These are phyloP conservation scores for Latrodectus elegans DNA, from an alignment of 2,888 invertebrate genomes.

Conservation along the genomic window DNA sequence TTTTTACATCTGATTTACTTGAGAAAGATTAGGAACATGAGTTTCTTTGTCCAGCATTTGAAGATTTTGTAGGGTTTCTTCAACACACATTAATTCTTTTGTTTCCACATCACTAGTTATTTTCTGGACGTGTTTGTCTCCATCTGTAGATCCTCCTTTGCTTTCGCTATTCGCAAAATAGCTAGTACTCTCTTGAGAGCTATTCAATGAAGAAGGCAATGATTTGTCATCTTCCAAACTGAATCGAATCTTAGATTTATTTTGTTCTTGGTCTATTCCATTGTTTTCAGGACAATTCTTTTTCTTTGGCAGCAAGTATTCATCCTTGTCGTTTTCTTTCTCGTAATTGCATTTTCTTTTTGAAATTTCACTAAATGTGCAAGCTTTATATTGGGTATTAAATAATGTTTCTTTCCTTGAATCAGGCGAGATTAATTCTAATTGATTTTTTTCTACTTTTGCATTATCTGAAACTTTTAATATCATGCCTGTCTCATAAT, in stretches of 20 bases:
- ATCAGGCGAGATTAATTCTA: not conserved
- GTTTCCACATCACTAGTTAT: not conserved
- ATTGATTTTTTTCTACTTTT: not conserved
- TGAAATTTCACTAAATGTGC: slow-evolving; percentile 8
- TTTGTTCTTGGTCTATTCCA: not conserved
- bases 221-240: slow-evolving; percentile 12
- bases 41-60: slow-evolving; percentile 12
- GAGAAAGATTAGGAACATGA: too few relatives aligned
- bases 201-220: slow-evolving; percentile 20
- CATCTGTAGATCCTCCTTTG: not conserved
- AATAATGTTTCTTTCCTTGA: not conserved
- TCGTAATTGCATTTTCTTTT: slow-evolving; percentile 5
- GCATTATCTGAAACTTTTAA: too few relatives aligned
- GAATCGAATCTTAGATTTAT: not conserved
- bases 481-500: too few relatives aligned
- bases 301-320: not conserved
- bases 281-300: too few relatives aligned
- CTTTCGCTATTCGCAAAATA: not conserved
- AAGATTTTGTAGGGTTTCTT: slow-evolving; percentile 22
- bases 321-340: not conserved
- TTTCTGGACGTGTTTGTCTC: not conserved
- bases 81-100: slow-evolving; percentile 23
- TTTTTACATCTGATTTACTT: too few relatives aligned
- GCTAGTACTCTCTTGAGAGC: not conserved
- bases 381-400: not conserved